Conservation (phyloP, 2,888 invertebrate species). For the Idaea dimidiata region DNA sequence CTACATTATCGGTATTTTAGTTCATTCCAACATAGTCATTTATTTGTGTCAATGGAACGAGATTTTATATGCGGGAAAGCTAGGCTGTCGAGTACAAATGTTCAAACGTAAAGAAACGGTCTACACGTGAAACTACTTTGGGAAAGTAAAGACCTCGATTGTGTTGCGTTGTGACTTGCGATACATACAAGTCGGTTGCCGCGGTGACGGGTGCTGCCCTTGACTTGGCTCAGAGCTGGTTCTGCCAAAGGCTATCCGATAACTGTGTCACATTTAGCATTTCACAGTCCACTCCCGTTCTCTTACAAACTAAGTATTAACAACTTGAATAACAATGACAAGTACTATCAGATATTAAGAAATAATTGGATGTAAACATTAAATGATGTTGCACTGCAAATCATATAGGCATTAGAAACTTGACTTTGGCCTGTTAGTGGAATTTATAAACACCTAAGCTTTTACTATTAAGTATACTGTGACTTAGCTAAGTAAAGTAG, state of each 20-base stretch:
- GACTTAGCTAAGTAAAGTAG: too few species aligned
- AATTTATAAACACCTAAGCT: too few species aligned
- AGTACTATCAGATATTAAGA: background rate
- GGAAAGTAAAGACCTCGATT: conserved; percentile 73
- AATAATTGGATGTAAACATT: background rate
- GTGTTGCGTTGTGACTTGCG: conserved; percentile 24
- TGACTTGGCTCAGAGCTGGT: conserved; percentile 57
- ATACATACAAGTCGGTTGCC: conserved; percentile 34
- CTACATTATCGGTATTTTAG: background rate
- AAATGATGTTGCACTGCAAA: too few species aligned
- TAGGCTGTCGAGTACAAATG: background rate
- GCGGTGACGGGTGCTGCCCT: conserved; percentile 70
- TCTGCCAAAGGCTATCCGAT: conserved; percentile 32
- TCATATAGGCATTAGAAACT: too few species aligned
- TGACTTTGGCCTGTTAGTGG: too few species aligned
- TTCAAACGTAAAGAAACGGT: conserved; percentile 11
- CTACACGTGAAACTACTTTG: conserved; percentile 38
- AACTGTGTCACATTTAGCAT: background rate
- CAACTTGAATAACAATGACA: background rate
- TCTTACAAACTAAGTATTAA: background rate
- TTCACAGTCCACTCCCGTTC: background rate
- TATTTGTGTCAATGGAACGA: background rate
- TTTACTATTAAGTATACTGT: too few species aligned
- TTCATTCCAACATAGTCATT: background rate
- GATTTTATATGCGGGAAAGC: background rate